Evolutionary conservation across 2,797 vertebrate species (phyloP), one percentile per base, ranked within the genome.

Genomic region (Hoplostethus atlanticus): DNA sequence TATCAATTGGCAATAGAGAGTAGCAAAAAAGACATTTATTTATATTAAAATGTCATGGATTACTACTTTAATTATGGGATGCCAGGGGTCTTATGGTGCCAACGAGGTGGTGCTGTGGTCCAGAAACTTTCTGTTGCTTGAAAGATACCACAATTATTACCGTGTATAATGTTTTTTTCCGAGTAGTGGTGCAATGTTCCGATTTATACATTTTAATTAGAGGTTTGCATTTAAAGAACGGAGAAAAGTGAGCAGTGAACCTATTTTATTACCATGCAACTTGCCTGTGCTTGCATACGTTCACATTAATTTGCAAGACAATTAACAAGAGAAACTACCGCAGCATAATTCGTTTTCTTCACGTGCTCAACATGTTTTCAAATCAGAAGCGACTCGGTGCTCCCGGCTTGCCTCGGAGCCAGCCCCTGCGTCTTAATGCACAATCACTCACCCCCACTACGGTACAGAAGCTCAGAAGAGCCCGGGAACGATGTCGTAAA

Each of bases 391-490:
- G 1, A 4, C 48, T 34, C n/a, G 40, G 17, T 36, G 3, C 53
- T 58, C 67, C 11, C 64, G 70, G 61, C n/a, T 53, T 30, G 6
- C 40, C 51, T 54, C 54, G 2, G 42, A 58, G 40, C 52, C 60
- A 3, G 58, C 40, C 46, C 48, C 0, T 21, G 8, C 60, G 50
- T 64, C 31, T 15, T 12, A 30, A 50, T 44, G 3, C 21, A 25
- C 50, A 57, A 67, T 65, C 59, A 34, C 59, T 73, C 59, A 28
- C 55, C 68, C 28, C 21, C 15, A 53, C 68, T 6, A 9, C 47
- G 77, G 79, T 58, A 73, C 1, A 61, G 56, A 66, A 3, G 67
- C 31, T 4, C 1, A 8, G 34, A 52, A 17, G 25, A 68, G 59
- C 56, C 2, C 56, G 7, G 42, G 55, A 63, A 10, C 47, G 3